A percentile compares a stretch with the other conserved stretches of the same genome.
phyloP scores from a whole-genome alignment of 2,888 invertebrate species.

The Drosophila niveifrons region DNA sequence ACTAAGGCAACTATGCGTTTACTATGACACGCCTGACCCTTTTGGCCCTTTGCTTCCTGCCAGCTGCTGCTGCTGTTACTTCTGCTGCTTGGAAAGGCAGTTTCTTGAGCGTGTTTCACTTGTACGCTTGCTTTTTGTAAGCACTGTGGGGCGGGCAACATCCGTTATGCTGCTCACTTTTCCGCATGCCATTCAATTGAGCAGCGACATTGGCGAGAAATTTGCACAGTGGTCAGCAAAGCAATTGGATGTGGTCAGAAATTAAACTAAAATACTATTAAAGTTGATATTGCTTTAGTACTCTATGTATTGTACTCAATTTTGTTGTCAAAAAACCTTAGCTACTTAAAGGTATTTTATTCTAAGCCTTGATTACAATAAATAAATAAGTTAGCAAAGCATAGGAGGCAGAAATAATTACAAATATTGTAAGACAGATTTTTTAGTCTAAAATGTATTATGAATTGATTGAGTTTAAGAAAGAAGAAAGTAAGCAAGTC shows the following conservation, averaged over 20 bases:
- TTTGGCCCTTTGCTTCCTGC: slow-evolving; percentile 31
- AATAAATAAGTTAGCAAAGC: too few relatives aligned
- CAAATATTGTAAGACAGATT: not conserved
- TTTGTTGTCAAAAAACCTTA: too few relatives aligned
- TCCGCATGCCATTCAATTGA: slow-evolving; percentile 63
- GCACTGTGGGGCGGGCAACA: slow-evolving; percentile 28
- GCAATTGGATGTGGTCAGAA: not conserved
- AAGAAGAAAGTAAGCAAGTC: too few relatives aligned
- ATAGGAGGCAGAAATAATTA: too few relatives aligned
- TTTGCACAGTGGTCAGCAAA: slow-evolving; percentile 35
- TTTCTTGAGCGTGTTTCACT: slow-evolving; percentile 22
- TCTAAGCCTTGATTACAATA: too few relatives aligned
- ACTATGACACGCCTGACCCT: slow-evolving; percentile 41
- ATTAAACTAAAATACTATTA: not conserved
- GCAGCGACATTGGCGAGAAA: slow-evolving; percentile 26
- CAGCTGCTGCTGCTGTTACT: not conserved
- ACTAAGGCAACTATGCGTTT: slow-evolving; percentile 23
- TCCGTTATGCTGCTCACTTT: slow-evolving; percentile 50
- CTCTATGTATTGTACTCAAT: too few relatives aligned
- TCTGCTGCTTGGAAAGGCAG: not conserved
- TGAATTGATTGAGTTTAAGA: too few relatives aligned
- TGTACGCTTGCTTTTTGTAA: slow-evolving; percentile 21
- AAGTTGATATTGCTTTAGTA: not conserved
- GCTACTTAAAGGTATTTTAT: too few relatives aligned
- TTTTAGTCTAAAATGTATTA: not conserved